phyloP scores from a whole-genome alignment of 2,113 vertebrate species.

The Brienomyrus longianalis region DNA sequence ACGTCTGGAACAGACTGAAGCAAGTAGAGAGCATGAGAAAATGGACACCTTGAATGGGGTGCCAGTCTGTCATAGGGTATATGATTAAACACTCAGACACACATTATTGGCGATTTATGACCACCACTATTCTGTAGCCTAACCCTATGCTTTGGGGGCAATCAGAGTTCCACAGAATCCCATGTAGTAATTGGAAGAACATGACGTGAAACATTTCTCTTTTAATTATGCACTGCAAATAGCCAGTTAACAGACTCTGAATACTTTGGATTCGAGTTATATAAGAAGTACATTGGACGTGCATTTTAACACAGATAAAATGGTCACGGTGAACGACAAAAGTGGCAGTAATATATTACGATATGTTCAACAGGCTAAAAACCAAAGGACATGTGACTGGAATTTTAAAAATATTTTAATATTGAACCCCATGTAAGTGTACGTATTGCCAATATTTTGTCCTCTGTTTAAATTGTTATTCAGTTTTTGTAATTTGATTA shows the following conservation, averaged over 20 bases:
- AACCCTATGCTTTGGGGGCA: not conserved
- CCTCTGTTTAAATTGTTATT: not conserved
- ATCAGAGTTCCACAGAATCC: not conserved
- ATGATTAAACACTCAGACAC: not conserved
- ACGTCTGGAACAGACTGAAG: not conserved
- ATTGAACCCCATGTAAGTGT: not conserved
- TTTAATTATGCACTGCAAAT: not conserved
- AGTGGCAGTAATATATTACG: not conserved
- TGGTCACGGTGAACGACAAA: not conserved
- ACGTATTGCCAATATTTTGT: not conserved
- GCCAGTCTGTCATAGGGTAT: not conserved
- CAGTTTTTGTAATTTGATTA: not conserved
- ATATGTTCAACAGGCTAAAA: not conserved
- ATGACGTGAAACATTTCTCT: not conserved
- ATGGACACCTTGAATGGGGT: not conserved
- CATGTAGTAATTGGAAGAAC: not conserved
- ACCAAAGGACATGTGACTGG: not conserved
- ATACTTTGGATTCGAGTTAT: not conserved
- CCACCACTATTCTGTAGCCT: not conserved
- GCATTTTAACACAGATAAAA: not conserved
- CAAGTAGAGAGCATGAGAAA: not conserved
- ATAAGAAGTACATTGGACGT: not conserved
- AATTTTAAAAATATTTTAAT: not conserved
- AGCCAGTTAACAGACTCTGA: not conserved
- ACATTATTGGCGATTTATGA: not conserved